Evolutionary conservation across 2,797 vertebrate species (phyloP).

Genomic region (Pseudochromis fuscus): DNA sequence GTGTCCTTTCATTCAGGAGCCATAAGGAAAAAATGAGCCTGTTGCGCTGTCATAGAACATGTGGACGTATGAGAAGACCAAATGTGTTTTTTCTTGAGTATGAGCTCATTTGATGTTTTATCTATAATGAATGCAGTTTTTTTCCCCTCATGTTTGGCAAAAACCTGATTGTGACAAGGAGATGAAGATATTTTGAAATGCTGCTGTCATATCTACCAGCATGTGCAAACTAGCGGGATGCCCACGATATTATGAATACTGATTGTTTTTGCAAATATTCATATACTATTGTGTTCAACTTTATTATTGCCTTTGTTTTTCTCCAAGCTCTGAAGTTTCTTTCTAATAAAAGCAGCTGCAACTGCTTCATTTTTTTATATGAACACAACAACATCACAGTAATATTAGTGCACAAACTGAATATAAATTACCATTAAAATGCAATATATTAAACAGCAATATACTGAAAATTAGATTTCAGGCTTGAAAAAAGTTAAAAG

Average conservation of each 20-base stretch:
- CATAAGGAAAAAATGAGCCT: background rate
- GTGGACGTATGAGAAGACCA: background rate
- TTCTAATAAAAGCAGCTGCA: constrained; percentile 16
- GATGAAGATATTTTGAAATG: background rate
- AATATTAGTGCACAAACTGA: background rate
- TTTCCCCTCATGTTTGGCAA: background rate
- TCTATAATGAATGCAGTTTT: background rate
- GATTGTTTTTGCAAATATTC: constrained; percentile 13
- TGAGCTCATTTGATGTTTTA: background rate
- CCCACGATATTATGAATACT: constrained; percentile 5
- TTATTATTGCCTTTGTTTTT: constrained; percentile 34
- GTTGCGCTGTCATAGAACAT: background rate
- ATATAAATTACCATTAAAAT: background rate
- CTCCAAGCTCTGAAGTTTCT: background rate
- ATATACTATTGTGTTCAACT: constrained; percentile 6
- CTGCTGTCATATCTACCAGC: background rate
- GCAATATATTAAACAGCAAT: background rate
- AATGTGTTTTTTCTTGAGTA: background rate
- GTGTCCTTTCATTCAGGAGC: no score
- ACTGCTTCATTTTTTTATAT: constrained; percentile 15
- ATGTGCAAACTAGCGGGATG: background rate
- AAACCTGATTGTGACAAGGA: background rate
- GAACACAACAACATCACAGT: background rate
- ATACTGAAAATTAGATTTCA: background rate
- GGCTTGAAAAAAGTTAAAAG: background rate